Base-by-base conservation (phyloP, 1,140 invertebrate genomes). In the Danaus melanippus region DNA sequence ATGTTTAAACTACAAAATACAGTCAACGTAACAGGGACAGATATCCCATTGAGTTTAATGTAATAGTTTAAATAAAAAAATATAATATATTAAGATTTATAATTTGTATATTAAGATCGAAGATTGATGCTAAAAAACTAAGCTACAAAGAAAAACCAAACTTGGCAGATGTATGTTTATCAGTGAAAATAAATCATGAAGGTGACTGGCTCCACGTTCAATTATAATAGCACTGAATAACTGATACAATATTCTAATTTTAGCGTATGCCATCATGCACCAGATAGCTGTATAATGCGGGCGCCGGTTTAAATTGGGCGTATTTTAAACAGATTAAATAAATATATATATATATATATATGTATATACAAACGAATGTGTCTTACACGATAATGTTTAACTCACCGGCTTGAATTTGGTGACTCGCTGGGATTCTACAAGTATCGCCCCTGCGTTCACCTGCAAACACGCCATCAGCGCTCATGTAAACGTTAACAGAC, bases 391-490 rank as follows among this genome's bases (percentile, higher is more conserved):
- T 56, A 60, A 56, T 32, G 44, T 50, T 11, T 56, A 82, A 86
- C 84, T 86, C 79, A 86, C 84, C 81, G 74, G 66, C 66, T 79
- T 85, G 72, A 72, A 85, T 66, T 82, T 74, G 64, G 77, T 69
- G 61, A 80, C 71, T 58, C 84, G 80, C 50, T 74, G 79, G 60
- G 74, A 79, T 79, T 86, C 79, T 79, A 84, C 74, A 56, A 86
- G 75, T 76, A 84, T 83, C 75, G 83, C 84, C 77, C 79, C 75
- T 63, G 79, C 79, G 75, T 69, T 84, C 72, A 86, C 81, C 84
- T 86, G 81, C 71, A 76, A 84, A 83, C 76, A 86, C 74, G 81
- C 76, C 74, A 83, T 79, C 72, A 85, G 71, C 75, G 74, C 79
- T 83, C 71, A 78, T 80, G 69, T 78, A 73, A 79, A 72, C 69